A percentile compares a stretch with the other conserved stretches of the same genome.
Conservation (phyloP, 2,113 vertebrate species). For the Nothobranchius furzeri region DNA sequence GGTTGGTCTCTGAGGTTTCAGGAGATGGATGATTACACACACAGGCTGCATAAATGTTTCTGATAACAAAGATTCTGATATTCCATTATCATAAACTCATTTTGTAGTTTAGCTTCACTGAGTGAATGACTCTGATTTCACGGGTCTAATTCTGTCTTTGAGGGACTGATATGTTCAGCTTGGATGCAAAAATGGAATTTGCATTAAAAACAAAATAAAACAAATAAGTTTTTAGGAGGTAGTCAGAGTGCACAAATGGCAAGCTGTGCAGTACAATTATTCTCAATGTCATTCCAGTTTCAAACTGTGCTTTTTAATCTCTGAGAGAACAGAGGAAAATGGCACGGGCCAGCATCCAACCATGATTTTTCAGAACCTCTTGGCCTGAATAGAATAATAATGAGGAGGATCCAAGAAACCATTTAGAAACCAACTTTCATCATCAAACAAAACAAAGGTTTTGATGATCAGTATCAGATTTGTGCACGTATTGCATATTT, state of each 20-base stretch:
- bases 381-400: background rate
- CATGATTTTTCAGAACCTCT: no score
- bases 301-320: background rate
- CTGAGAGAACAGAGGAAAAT: background rate
- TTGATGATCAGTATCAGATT: background rate
- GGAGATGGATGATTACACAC: no score
- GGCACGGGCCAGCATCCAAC: background rate
- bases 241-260: background rate
- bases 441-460: no score
- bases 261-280: background rate
- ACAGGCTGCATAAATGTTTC: no score
- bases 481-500: background rate
- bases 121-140: no score
- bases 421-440: no score
- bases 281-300: background rate
- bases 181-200: background rate
- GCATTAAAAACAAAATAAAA: background rate
- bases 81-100: no score
- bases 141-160: no score
- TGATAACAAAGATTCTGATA: no score
- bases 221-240: background rate
- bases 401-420: conserved; percentile 17
- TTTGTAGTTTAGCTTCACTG: no score
- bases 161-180: no score
- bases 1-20: no score